These are phyloP conservation scores for Nixonia krombeini DNA, from an alignment of 1,140 invertebrate genomes.

Conservation along the genomic window DNA sequence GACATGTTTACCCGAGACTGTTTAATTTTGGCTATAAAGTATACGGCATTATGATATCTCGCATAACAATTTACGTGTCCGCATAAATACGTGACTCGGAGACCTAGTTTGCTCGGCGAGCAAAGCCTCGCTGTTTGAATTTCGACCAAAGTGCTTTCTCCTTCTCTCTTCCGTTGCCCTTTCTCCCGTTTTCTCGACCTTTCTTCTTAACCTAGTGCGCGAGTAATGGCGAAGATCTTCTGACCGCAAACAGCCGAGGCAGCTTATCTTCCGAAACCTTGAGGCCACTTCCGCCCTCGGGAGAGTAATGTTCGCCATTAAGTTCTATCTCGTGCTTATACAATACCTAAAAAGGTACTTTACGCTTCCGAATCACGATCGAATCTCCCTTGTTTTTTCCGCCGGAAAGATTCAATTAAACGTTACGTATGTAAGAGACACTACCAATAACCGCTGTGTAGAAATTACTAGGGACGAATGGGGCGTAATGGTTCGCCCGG, in stretches of 20 bases:
- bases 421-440: too few relatives aligned
- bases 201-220: background rate
- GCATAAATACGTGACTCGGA: constrained; percentile 10
- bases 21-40: background rate
- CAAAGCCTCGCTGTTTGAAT: constrained; percentile 18
- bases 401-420: background rate
- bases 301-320: constrained; percentile 31
- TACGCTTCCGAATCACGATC: background rate
- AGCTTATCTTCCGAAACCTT: constrained; percentile 29
- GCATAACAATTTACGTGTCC: background rate
- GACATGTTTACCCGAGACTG: too few relatives aligned
- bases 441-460: too few relatives aligned
- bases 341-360: constrained; percentile 12
- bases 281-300: constrained; percentile 24
- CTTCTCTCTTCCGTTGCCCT: background rate
- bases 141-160: constrained; percentile 11
- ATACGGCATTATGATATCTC: background rate
- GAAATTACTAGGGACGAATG: too few relatives aligned
- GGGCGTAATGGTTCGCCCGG: too few relatives aligned
- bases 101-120: background rate
- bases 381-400: background rate
- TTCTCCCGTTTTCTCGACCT: too few relatives aligned
- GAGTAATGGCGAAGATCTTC: background rate
- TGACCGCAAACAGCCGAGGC: constrained; percentile 9
- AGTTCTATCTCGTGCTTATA: constrained; percentile 24